Base-by-base conservation (phyloP, 1,140 invertebrate genomes). In the Drosophila orena region DNA sequence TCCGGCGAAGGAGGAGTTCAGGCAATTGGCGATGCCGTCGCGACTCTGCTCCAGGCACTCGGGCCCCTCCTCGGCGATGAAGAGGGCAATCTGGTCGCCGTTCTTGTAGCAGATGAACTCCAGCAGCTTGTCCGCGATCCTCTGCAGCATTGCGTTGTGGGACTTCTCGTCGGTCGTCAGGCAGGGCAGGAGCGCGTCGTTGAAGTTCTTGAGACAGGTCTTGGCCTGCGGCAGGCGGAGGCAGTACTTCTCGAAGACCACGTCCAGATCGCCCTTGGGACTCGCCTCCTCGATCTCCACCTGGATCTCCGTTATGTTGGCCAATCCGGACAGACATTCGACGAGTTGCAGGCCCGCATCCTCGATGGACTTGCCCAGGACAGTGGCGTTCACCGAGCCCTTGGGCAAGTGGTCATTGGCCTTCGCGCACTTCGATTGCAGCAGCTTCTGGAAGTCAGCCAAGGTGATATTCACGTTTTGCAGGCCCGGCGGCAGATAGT, bases 21-120 rank as follows among this genome's bases (percentile, higher is more conserved):
- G 53, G 79, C 96, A 97, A 0, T 93, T 79, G 88, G 94, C 93
- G 17, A 97, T 93, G 1, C 92, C 93, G 4, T 94, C 93, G 59
- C 93, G 93, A 69, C 95, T 94, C 3, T 93, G 83, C 62, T 93
- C 65, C 30, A 97, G 92, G 86, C 96, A 97, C 80, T 97, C 95
- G 3, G 95, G 95, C 1, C 96, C 96, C 52, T 95, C 94, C 79
- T 96, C 96, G 34, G 96, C 95, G 54, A 97, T 96, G 76, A 97
- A 97, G 61, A 97, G 93, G 2, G 96, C 96, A 78, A 97, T 96
- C 71, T 96, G 94, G 85, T 97, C 96, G 5, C 96, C 96, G 65
- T 96, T 96, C 83, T 96, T 97, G 76, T 93, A 95, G 88, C 96
- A 97, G 5, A 95, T 92, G 78, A 97, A 97, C 54, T 95, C 94